phyloP scores from a whole-genome alignment of 2,113 vertebrate genomes.

The Rhabdornis inornatus region DNA sequence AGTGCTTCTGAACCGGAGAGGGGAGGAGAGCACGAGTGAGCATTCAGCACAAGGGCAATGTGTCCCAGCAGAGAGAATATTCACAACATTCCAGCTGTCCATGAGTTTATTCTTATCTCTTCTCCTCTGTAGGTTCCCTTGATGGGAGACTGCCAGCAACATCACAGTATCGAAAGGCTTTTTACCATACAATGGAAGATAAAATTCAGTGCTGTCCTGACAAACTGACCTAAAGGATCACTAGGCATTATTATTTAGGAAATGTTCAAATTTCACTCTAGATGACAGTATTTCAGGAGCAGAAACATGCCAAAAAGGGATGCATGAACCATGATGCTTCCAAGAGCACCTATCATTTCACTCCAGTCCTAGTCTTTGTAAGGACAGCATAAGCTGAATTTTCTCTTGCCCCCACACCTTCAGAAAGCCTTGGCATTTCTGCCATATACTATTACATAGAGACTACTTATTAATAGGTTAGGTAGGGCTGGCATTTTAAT shows the following conservation, averaged over 20 bases:
- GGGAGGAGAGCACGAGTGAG: background rate
- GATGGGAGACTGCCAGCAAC: background rate
- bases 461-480: background rate
- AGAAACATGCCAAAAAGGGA: background rate
- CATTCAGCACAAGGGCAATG: background rate
- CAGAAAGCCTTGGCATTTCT: background rate
- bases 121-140: background rate
- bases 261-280: background rate
- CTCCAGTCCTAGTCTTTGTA: background rate
- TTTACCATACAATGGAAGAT: background rate
- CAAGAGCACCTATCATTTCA: background rate
- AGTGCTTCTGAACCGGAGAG: background rate
- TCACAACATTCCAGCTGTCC: background rate
- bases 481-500: background rate
- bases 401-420: background rate
- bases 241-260: background rate
- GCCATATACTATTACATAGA: background rate
- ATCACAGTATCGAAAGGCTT: background rate
- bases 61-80: background rate
- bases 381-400: background rate
- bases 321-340: background rate
- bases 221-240: background rate
- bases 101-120: background rate
- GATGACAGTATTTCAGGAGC: background rate
- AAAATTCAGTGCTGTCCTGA: background rate